These are phyloP conservation scores for Mimumesa dahlbomi DNA, from an alignment of 2,888 invertebrate species.

Conservation along the genomic window DNA sequence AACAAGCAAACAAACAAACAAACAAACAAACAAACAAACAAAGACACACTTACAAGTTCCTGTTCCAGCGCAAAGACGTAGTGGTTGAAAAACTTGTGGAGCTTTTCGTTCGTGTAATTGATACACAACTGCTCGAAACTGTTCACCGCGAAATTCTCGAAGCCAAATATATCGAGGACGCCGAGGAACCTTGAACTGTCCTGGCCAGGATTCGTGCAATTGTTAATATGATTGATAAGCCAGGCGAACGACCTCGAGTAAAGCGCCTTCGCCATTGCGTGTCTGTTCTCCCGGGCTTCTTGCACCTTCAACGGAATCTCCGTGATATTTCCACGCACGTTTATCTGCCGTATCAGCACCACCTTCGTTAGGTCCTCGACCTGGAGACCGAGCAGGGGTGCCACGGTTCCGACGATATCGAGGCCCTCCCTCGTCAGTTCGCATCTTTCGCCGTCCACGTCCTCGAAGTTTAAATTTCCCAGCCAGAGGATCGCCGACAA, in stretches of 20 bases:
- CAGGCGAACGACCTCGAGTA: constrained; percentile 95
- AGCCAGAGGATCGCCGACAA: constrained; percentile 94
- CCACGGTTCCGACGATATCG: constrained; percentile 88
- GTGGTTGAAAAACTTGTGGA: constrained; percentile 98
- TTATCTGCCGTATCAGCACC: constrained; percentile 90
- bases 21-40: too few species aligned
- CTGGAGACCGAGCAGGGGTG: constrained; percentile 88
- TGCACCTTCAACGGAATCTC: constrained; percentile 94
- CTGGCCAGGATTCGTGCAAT: constrained; percentile 93
- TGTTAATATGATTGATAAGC: constrained; percentile 95
- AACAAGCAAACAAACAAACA: too few species aligned
- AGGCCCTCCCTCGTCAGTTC: constrained; percentile 87
- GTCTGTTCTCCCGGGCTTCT: constrained; percentile 94
- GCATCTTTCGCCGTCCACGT: constrained; percentile 93
- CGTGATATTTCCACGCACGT: constrained; percentile 95
- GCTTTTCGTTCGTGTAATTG: constrained; percentile 96
- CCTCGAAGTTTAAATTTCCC: constrained; percentile 92
- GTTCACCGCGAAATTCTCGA: constrained; percentile 95
- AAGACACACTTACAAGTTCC: constrained; percentile 95
- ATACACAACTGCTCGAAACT: constrained; percentile 96
- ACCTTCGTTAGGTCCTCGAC: constrained; percentile 89
- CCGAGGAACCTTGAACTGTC: constrained; percentile 90
- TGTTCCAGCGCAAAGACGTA: constrained; percentile 97
- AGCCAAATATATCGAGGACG: constrained; percentile 95
- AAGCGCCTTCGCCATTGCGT: constrained; percentile 95